Conservation (phyloP, 1,140 invertebrate species). For the Apis dorsata region DNA sequence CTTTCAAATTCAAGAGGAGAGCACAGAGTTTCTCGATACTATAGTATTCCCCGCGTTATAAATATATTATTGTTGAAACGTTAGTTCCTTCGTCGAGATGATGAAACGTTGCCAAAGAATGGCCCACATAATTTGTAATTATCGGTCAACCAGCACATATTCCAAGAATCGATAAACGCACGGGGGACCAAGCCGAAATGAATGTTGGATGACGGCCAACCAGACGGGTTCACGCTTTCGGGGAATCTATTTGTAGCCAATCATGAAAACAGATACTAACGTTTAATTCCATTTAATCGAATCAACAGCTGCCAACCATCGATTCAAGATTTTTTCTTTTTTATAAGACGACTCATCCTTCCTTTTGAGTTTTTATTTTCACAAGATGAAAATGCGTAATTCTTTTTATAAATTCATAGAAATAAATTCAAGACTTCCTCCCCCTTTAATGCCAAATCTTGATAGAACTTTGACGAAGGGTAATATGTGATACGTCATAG, state of each 20-base stretch:
- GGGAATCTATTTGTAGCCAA: constrained; percentile 20
- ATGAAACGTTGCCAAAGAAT: neutral
- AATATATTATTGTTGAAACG: neutral
- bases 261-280: constrained; percentile 4
- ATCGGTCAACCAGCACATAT: constrained; percentile 22
- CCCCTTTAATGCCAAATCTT: too few species aligned
- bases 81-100: too few species aligned
- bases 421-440: too few species aligned
- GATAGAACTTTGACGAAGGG: too few species aligned
- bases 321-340: neutral
- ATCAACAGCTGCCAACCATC: constrained; percentile 7
- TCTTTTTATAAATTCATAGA: too few species aligned
- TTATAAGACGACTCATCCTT: too few species aligned
- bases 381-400: too few species aligned
- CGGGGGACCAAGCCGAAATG: neutral
- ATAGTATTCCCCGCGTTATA: neutral
- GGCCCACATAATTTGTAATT: neutral
- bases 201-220: constrained; percentile 45
- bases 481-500: too few species aligned
- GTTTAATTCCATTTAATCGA: constrained; percentile 46
- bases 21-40: neutral
- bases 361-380: too few species aligned
- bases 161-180: constrained; percentile 22
- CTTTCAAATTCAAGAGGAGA: neutral
- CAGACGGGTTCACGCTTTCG: neutral